Evolutionary conservation across 2,797 vertebrate species (phyloP), one percentile per base, ranked within the genome.

Genomic region (Sebastes aleutianus): DNA sequence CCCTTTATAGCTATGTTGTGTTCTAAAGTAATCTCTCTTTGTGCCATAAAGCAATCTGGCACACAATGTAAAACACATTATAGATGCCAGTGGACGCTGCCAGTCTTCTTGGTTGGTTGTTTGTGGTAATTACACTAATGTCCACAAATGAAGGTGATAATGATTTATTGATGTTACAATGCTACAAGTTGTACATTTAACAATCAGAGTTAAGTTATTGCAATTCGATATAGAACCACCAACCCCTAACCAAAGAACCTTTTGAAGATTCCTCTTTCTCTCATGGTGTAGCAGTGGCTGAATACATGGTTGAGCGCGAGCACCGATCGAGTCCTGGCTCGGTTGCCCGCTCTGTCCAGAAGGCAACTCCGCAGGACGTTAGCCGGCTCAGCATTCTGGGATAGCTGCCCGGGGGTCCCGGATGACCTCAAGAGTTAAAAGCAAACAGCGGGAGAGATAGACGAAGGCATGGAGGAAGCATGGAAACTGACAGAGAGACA

Each of bases 351-450:
- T 86, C 84, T 82, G 91, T 95, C 94, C 95, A 96, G 95, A 96
- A 95, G 95, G 95, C 93, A 90, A 70, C 95, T 93, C 95, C 29
- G 85, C 94, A 92, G 93, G 95, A 95, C 87, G 91, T 92, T 91
- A 93, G 92, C 88, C 81, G 88, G 84, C 93, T 91, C 89, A 86
- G 94, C 91, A 95, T 95, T 95, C 94, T 94, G 95, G 95, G 95
- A 95, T 84, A 78, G 90, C 94, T 94, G 95, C 95, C 95, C 95
- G 75, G 94, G 92, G 95, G 95, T 95, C 94, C 92, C 91, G 87
- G 88, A 90, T 95, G 95, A 96, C 95, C 95, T 95, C 95, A 69
- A 85, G 94, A 95, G 95, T 95, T 95, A 95, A 96, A 95, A 96
- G 93, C 94, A 95, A 95, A 92, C 95, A 95, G 94, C 90, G 91